Base-by-base conservation (phyloP, 1,140 invertebrate genomes). In the Parasteatoda tepidariorum region DNA sequence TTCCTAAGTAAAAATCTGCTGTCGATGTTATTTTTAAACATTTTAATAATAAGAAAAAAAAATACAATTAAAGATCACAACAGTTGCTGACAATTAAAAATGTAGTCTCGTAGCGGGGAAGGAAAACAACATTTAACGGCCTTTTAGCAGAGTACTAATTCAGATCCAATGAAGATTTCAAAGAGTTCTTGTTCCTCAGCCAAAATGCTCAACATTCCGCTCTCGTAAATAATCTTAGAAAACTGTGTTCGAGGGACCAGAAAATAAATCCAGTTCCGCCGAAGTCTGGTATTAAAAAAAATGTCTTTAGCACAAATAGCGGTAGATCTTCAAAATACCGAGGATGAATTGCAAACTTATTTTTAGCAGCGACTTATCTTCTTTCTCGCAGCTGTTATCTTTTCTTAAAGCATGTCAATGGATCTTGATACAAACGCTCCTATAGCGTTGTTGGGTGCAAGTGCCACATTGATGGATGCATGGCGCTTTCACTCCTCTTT, bases 291-390 rank as follows among this genome's bases (percentile, higher is more conserved):
- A 48, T 18, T 48, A 9, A 48, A 48, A 48, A 48, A 48, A n/a
- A n/a, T n/a, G 38, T 48, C 38, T 48, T 48, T 48, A 48, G 18
- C 38, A 48, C 38, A 18, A 48, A 48, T 48, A 48, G 38, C 38
- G 18, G 38, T 48, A 26, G 66, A 11, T 68, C 6, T 33, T 31
- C 26, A 30, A 73, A 55, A 59, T 73, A 28, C 41, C 33, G 48
- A 59, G 70, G 70, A 73, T 73, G 54, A 73, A 73, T 73, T 73
- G 70, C 48, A 30, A n/a, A 57, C 70, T 41, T 73, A 73, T 73
- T 73, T 73, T 73, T 73, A 73, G 70, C 48, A 33, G n/a, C n/a
- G 57, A 55, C 70, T 73, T 48, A 73, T 73, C 70, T 48, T 57
- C 54, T 28, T 73, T 57, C 54, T 54, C 31, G 18, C 70, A 73